Evolutionary conservation across 1,140 invertebrate species (phyloP), one percentile per base, ranked within the genome.

Genomic region (Drosophila azteca): DNA sequence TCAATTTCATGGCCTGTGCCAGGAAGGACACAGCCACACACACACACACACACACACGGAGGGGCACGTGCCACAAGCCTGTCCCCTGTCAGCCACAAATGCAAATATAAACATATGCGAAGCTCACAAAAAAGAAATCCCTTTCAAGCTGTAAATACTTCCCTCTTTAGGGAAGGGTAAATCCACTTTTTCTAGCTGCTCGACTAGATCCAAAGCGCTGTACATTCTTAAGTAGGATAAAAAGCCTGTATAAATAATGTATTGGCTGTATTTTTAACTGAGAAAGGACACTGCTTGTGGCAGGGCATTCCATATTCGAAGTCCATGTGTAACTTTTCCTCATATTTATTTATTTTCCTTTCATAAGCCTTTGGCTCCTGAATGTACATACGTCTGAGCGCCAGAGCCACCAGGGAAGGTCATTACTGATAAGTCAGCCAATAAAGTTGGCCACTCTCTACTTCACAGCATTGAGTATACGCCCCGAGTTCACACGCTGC

Each of bases 391-490:
- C 73, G 58, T 60, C 26, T 62, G 62, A 55, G 46, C 35, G 50
- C 1, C 24, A 50, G 44, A 43, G 50, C 6, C 31, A 54, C 31
- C 31, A 69, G 80, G 54, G 73, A 88, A 87, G 83, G 83, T 88
- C 83, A 78, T 82, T 88, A 64, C 79, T 73, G 83, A 87, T 87
- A 87, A 83, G 79, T 72, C 52, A 70, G 70, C 57, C 55, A 60
- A 73, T 60, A 51, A 29, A 35, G 39, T 53, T 20, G 41, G 58
- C 31, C 53, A 41, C 3, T 24, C 53, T 31, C 24, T 49, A 41
- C 4, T n/a, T 48, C 51, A 5, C 15, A 31, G 24, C 17, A 73
- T 65, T 31, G 31, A 43, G 70, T 53, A 75, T 58, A 74, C 71
- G 70, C 43, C 64, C 15, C 45, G 64, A 39, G 43, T n/a, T 20